Percentiles rank a stretch among this genome's conserved stretches.
phyloP scores from a whole-genome alignment of 2,113 vertebrate species.

The Phrynosoma platyrhinos region DNA sequence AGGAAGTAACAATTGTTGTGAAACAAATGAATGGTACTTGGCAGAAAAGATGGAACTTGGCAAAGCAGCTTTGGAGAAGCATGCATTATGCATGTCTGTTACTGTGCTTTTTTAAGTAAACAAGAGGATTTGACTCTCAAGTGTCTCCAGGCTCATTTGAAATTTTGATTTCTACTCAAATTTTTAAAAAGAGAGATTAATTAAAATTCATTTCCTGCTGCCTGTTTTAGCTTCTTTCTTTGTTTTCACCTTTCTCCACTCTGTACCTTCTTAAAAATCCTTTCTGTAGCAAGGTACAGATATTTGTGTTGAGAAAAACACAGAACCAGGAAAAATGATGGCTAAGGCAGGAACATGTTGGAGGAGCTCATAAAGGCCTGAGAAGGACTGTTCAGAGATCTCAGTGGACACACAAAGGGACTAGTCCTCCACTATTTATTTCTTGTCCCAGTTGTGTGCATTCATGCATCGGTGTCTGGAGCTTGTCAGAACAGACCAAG shows the following conservation, averaged over 20 bases:
- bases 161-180: slow-evolving; percentile 1
- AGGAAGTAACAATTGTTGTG: not conserved
- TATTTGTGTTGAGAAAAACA: not conserved
- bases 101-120: not conserved
- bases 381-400: too few relatives aligned
- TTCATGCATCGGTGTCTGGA: too few relatives aligned
- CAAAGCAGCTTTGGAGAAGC: not conserved
- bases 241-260: not conserved
- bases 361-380: too few relatives aligned
- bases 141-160: not conserved
- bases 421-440: too few relatives aligned
- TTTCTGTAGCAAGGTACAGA: not conserved
- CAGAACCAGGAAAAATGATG: not conserved
- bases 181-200: not conserved
- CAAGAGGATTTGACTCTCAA: not conserved
- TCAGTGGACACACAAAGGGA: too few relatives aligned
- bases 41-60: not conserved
- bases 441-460: too few relatives aligned
- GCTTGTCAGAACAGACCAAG: too few relatives aligned
- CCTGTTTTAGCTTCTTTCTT: not conserved
- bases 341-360: not conserved
- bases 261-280: not conserved
- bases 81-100: not conserved
- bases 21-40: not conserved
- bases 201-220: fast-evolving